A percentile compares a stretch with the other conserved stretches of the same genome.
Evolutionary conservation across 2,888 invertebrate genomes (phyloP).

Genomic region (Chymomyza caudatula): DNA sequence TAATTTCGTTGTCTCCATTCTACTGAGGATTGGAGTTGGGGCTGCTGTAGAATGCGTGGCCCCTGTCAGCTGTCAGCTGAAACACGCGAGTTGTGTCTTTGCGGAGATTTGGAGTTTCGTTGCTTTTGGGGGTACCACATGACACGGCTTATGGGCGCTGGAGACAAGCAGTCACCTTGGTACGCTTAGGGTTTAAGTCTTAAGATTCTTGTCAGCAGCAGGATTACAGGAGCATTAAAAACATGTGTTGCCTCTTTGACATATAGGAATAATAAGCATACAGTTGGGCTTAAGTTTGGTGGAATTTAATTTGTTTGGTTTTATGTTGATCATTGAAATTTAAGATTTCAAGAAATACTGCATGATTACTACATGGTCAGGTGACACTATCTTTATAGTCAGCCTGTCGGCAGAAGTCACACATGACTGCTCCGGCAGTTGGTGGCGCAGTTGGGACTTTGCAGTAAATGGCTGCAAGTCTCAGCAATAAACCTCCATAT

Average conservation of each 20-base stretch:
- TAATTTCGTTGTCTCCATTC: not conserved
- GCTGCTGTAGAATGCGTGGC: conserved; percentile 10
- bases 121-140: conserved; percentile 15
- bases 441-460: too few species aligned
- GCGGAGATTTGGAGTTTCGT: conserved; percentile 35
- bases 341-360: not conserved
- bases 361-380: too few species aligned
- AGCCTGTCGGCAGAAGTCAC: not conserved
- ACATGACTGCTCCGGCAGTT: not conserved
- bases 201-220: conserved; percentile 67
- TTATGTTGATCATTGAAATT: not conserved
- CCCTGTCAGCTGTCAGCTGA: conserved; percentile 61
- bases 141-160: conserved; percentile 36
- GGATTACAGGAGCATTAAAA: conserved; percentile 68
- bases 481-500: too few species aligned
- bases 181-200: conserved; percentile 49
- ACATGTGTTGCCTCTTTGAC: not conserved
- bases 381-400: not conserved
- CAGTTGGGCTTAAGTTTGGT: conserved; percentile 8
- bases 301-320: not conserved
- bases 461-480: too few species aligned
- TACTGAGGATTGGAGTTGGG: conserved; percentile 5
- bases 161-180: conserved; percentile 13
- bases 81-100: conserved; percentile 44
- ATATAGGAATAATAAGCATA: conserved; percentile 28